Evolutionary conservation across 2,797 vertebrate species (phyloP), one percentile per base, ranked within the genome.

Genomic region (Rhinogobio ventralis): DNA sequence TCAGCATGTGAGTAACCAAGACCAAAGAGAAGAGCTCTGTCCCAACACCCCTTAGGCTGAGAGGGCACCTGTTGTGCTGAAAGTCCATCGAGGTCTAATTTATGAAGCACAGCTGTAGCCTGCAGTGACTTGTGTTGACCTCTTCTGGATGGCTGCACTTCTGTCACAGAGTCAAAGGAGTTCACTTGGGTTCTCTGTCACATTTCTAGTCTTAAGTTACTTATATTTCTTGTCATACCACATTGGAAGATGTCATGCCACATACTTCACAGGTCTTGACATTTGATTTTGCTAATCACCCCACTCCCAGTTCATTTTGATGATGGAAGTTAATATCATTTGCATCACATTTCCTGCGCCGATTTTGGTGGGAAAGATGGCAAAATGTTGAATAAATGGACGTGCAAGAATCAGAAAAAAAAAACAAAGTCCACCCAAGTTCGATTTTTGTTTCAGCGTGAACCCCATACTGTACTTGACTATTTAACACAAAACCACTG

Each of bases 51-150:
- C 62, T 45, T n/a, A 73, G 64, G 66, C 60, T 11, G 72, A 69
- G 51, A 62, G 60, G 66, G 69, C 88, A 87, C 88, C 88, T 90
- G 89, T 90, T 28, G 67, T 83, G 84, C 55, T 23, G 45, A 64
- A 84, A 83, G 76, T 87, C 79, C 60, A 71, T 79, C 82, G 25
- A 36, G 36, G 53, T 45, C 25, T 90, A 88, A 90, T 90, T 90
- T 89, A 89, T 90, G 88, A 87, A 85, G 79, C 84, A 71, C 87
- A 89, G 87, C 89, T 90, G 89, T 87, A 88, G 79, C 79, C 30
- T 45, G 30, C 71, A 62, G 33, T 79, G 74, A 82, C 83, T 88
- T 82, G 72, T 14, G 69, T 68, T 90, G 86, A 88, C 83, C 87
- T 80, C 79, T 42, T 45, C 66, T 68, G 49, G 30, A 69, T 11